Evolutionary conservation across 2,113 vertebrate species (phyloP), one percentile per base, ranked within the genome.

Genomic region (Eclectus roratus): DNA sequence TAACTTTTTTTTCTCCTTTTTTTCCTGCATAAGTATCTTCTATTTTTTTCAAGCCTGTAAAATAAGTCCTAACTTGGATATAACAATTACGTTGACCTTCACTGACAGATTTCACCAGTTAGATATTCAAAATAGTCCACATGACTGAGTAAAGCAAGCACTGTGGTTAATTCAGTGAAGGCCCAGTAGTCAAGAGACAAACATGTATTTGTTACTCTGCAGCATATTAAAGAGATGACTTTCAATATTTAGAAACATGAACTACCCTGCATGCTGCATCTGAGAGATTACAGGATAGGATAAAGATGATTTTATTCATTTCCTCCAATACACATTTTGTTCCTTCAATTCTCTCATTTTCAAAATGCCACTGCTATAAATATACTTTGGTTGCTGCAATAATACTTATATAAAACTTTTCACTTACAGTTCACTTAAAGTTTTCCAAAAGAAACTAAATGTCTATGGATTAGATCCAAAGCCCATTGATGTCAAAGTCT

Each of bases 401-500:
- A 94, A 81, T 81, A 94, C n/a, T 46, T 33, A 10, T 35, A 47
- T 89, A 35, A 61, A 89, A 94, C 64, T 96, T 97, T 93, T 92
- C 60, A 81, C 47, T 71, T 88, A 82, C 46, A 77, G 95, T 97
- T 97, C 94, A 73, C 31, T 81, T 35, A 90, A 41, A 9, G 12
- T 66, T 96, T 95, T 95, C 17, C 84, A 87, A 94, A 74, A 87
- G 85, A 91, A 95, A 96, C 60, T 44, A 95, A 27, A 60, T 93
- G 56, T 71, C 91, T 89, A n/a, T 88, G 64, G 44, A 44, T 64
- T 80, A 65, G 56, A 92, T 92, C 37, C 80, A 92, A 96, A 89
- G 46, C 28, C 52, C 74, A 94, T 17, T 95, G 89, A 95, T 96
- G 90, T 93, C 76, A 85, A 91, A 86, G 23, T 68, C 76, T 88